Evolutionary conservation across 1,140 invertebrate genomes (phyloP).

Genomic region (Drosophila baimaii): DNA sequence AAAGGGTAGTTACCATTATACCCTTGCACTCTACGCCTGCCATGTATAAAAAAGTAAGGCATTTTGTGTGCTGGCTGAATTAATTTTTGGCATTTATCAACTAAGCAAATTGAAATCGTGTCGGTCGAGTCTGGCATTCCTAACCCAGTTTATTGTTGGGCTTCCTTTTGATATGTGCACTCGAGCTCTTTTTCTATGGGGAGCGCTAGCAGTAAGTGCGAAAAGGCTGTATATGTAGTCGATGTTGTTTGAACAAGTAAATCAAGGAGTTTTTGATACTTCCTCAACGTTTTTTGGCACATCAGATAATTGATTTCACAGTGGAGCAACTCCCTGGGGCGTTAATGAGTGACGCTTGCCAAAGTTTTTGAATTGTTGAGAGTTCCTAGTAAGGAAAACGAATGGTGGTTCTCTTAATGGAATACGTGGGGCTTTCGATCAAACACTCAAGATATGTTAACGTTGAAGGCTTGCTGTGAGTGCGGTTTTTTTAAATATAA

Average conservation of each 20-base stretch:
- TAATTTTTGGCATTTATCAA: conserved; percentile 79
- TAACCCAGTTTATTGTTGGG: conserved; percentile 70
- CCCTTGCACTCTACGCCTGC: not conserved
- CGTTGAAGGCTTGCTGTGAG: no score
- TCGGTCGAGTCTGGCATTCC: conserved; percentile 56
- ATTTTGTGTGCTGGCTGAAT: conserved; percentile 63
- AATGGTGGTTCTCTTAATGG: not conserved
- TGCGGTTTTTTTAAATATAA: not conserved
- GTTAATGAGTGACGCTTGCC: conserved; percentile 45
- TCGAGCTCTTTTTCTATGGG: conserved; percentile 36
- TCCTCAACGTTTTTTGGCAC: conserved; percentile 56
- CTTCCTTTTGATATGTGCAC: conserved; percentile 59
- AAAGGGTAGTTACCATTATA: not conserved
- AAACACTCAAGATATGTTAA: not conserved
- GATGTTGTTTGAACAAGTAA: conserved; percentile 34
- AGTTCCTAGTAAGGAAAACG: not conserved
- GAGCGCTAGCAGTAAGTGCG: not conserved
- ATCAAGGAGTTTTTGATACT: conserved; percentile 49
- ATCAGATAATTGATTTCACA: conserved; percentile 77
- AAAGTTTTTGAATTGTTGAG: conserved; percentile 37
- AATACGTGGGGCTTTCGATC: conserved; percentile 7
- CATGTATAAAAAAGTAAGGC: conserved; percentile 30
- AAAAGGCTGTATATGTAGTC: not conserved
- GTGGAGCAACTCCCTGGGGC: conserved; percentile 50
- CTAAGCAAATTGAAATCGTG: conserved; percentile 80